phyloP scores from a whole-genome alignment of 2,797 vertebrate genomes.

The Spea hammondii region DNA sequence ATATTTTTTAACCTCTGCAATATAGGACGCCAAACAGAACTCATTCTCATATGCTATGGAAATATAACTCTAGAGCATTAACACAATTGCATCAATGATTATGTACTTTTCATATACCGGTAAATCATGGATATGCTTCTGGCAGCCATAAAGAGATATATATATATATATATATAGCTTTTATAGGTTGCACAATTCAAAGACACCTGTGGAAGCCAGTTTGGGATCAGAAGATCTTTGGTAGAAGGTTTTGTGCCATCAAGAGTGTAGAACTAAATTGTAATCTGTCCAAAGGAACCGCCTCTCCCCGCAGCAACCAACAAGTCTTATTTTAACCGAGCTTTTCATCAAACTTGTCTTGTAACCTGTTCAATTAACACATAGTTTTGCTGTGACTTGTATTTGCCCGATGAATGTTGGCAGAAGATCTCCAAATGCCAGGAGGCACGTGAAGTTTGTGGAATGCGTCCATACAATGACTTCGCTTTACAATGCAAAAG shows the following conservation, averaged over 20 bases:
- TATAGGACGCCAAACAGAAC: too few species aligned
- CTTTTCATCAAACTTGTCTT: conserved; percentile 20
- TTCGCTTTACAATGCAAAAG: conserved; percentile 10
- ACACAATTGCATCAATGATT: too few species aligned
- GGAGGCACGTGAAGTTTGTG: conserved; percentile 19
- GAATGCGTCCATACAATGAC: conserved; percentile 17
- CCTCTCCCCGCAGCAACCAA: conserved; percentile 39
- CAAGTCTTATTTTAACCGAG: conserved; percentile 15
- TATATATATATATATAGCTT: too few species aligned
- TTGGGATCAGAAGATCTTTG: not conserved
- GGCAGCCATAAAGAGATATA: too few species aligned
- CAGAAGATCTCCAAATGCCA: conserved; percentile 26
- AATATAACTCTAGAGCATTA: too few species aligned
- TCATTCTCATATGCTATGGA: too few species aligned
- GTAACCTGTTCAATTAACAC: conserved; percentile 34
- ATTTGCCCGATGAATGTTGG: conserved; percentile 35
- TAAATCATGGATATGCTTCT: too few species aligned
- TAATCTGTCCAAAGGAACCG: conserved; percentile 32
- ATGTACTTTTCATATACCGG: too few species aligned
- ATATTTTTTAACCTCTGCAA: too few species aligned
- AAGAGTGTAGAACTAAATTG: conserved; percentile 18
- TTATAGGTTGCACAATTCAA: too few species aligned
- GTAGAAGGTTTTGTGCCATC: not conserved
- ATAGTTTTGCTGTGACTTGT: conserved; percentile 39
- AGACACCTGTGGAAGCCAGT: not conserved